Conservation (phyloP, 2,797 vertebrate genomes). For the Intellagama lesueurii region DNA sequence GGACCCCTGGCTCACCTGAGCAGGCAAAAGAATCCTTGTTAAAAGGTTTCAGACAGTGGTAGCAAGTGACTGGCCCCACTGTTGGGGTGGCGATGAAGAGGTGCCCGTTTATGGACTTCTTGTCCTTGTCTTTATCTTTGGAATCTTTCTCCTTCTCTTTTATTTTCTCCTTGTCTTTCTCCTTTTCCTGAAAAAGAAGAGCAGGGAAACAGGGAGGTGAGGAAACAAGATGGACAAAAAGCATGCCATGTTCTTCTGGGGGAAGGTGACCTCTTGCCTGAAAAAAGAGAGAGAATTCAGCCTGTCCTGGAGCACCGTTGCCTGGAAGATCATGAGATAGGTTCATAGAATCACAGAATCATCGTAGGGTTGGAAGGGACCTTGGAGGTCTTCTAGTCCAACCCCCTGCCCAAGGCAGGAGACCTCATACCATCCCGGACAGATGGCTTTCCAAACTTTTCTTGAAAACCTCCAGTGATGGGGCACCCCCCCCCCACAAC, state of each 20-base stretch:
- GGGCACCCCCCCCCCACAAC: too few relatives aligned
- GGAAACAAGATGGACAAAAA: not conserved
- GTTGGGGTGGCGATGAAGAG: constrained; percentile 80
- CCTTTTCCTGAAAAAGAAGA: constrained; percentile 61
- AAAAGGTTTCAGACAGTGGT: constrained; percentile 89
- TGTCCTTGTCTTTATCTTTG: constrained; percentile 91
- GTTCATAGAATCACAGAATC: too few relatives aligned
- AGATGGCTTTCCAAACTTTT: too few relatives aligned
- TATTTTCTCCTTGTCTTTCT: constrained; percentile 90
- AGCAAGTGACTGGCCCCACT: constrained; percentile 82
- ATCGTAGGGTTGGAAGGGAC: too few relatives aligned
- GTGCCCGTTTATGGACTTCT: constrained; percentile 89
- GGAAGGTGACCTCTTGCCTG: not conserved
- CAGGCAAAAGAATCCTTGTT: constrained; percentile 89
- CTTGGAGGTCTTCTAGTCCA: too few relatives aligned
- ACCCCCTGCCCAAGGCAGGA: too few relatives aligned
- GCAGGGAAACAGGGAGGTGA: not conserved
- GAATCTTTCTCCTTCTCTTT: constrained; percentile 89
- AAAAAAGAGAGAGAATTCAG: too few relatives aligned
- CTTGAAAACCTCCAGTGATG: too few relatives aligned
- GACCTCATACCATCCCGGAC: too few relatives aligned
- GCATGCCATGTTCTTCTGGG: too few relatives aligned
- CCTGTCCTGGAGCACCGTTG: too few relatives aligned
- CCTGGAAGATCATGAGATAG: not conserved
- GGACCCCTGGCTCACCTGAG: constrained; percentile 80